These are phyloP conservation scores for Pseudomyrmex sp. DNA, from an alignment of 1,140 invertebrate species.

Conservation along the genomic window DNA sequence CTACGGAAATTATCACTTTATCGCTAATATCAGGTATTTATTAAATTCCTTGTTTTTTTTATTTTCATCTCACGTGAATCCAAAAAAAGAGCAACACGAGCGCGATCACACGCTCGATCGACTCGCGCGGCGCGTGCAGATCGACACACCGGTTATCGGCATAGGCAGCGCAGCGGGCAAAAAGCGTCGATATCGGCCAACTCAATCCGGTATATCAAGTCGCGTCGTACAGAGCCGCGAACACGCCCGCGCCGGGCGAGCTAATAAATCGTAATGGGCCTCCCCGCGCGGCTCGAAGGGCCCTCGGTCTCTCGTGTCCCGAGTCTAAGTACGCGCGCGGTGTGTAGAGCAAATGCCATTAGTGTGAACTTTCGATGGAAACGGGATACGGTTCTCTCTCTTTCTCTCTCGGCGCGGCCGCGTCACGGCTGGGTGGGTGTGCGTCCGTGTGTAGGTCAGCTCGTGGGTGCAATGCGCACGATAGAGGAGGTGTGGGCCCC, in stretches of 20 bases:
- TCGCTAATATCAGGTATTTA: not conserved
- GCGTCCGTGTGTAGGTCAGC: conserved; percentile 75
- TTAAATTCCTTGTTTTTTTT: not conserved
- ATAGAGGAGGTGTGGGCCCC: conserved; percentile 65
- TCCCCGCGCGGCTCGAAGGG: not conserved
- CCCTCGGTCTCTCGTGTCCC: not conserved
- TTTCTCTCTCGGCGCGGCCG: conserved; percentile 33
- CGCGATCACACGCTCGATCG: conserved; percentile 25
- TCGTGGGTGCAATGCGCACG: conserved; percentile 66
- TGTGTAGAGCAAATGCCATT: conserved; percentile 79
- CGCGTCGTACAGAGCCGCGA: conserved; percentile 71
- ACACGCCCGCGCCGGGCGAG: conserved; percentile 74
- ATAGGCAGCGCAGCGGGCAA: conserved; percentile 1
- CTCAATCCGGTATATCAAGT: conserved; percentile 66
- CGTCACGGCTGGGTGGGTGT: conserved; percentile 53
- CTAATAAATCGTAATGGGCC: conserved; percentile 80
- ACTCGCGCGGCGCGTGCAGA: conserved; percentile 20
- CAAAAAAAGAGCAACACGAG: not conserved
- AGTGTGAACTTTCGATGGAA: conserved; percentile 81
- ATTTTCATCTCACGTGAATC: not conserved
- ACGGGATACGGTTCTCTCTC: conserved; percentile 62
- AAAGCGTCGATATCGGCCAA: conserved; percentile 33
- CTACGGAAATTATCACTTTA: not conserved
- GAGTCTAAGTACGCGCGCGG: conserved; percentile 27
- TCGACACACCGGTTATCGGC: not conserved